phyloP scores from a whole-genome alignment of 2,888 invertebrate species.

The Polydrusus cervinus region DNA sequence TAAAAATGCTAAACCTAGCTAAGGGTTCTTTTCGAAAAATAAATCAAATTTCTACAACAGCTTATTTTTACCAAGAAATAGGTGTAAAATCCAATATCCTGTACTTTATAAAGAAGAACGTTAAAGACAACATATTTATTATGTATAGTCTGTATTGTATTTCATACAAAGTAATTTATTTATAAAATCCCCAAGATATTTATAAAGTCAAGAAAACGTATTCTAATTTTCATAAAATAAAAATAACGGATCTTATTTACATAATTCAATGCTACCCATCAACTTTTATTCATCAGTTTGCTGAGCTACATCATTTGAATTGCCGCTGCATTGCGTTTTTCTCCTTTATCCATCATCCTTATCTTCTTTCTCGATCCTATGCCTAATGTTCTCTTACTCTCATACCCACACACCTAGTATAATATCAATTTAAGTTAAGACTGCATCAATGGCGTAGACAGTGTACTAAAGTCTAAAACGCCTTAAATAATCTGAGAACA shows the following conservation, averaged over 20 bases:
- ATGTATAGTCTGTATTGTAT: too few species aligned
- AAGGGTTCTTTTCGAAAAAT: too few species aligned
- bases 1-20: too few species aligned
- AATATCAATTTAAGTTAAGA: constrained; percentile 1
- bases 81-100: too few species aligned
- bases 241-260: constrained; percentile 2
- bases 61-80: too few species aligned
- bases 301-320: constrained; percentile 3
- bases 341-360: constrained; percentile 47
- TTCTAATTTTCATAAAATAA: neutral
- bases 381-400: constrained; percentile 37
- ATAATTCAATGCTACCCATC: constrained; percentile 17
- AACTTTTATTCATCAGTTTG: neutral
- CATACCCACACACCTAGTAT: constrained; percentile 37
- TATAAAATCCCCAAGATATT: neutral
- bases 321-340: constrained; percentile 34
- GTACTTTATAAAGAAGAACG: too few species aligned
- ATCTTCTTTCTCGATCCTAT: constrained; percentile 38
- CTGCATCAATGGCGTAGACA: neutral
- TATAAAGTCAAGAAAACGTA: neutral
- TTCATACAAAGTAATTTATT: too few species aligned
- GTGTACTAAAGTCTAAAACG: too few species aligned
- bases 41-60: too few species aligned
- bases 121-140: too few species aligned
- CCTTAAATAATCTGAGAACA: too few species aligned